phyloP scores from a whole-genome alignment of 2,797 vertebrate species.

The Momotus momota region DNA sequence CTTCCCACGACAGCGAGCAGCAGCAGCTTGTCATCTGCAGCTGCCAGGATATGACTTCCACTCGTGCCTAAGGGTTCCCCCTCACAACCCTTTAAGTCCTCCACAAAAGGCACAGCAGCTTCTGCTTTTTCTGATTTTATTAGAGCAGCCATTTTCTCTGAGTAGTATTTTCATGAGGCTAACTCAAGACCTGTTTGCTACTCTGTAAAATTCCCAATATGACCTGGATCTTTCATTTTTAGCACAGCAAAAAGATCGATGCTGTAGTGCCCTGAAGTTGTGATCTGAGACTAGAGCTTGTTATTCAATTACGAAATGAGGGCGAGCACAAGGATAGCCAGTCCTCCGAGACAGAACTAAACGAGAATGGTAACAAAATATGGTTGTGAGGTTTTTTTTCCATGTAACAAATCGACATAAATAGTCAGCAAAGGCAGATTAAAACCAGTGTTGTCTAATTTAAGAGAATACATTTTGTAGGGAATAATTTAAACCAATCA shows the following conservation, averaged over 20 bases:
- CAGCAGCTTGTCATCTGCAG: not conserved
- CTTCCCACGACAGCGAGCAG: not conserved
- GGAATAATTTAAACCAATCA: constrained; percentile 6
- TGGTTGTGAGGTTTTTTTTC: not conserved
- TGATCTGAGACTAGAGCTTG: not conserved
- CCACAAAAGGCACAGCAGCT: not conserved
- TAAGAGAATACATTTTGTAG: not conserved
- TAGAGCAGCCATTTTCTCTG: not conserved
- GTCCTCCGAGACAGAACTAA: not conserved
- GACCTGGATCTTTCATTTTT: not conserved
- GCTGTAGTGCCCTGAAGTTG: not conserved
- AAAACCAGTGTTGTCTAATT: not conserved
- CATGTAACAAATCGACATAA: not conserved
- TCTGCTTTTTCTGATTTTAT: not conserved
- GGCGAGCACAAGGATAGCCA: not conserved
- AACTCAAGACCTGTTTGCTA: not conserved
- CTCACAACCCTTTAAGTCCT: not conserved
- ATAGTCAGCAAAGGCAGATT: not conserved
- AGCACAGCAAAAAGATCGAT: not conserved
- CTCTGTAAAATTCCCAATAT: not conserved
- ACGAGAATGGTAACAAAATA: not conserved
- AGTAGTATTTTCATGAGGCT: not conserved
- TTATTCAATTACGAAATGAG: not conserved
- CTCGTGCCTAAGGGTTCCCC: not conserved
- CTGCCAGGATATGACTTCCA: not conserved